phyloP scores from a whole-genome alignment of 2,797 vertebrate genomes.

The Galaxias olidus region DNA sequence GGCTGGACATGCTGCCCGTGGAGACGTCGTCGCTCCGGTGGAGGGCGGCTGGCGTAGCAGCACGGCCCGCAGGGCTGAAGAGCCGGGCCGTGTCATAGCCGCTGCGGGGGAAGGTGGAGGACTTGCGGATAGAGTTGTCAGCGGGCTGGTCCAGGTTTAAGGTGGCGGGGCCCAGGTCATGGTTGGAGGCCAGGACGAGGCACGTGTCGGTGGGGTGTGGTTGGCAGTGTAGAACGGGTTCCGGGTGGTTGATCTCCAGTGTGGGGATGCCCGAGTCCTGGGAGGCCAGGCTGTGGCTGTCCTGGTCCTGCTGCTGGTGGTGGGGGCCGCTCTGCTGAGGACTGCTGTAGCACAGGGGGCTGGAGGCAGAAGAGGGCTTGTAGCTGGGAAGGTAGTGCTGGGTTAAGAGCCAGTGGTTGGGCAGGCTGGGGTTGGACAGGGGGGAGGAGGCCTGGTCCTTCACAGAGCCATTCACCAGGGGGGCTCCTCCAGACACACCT shows the following conservation, averaged over 20 bases:
- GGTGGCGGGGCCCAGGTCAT: constrained; percentile 66
- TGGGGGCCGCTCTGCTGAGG: constrained; percentile 40
- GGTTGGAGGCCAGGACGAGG: constrained; percentile 44
- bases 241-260: constrained; percentile 87
- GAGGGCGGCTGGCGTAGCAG: constrained; percentile 53
- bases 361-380: constrained; percentile 48
- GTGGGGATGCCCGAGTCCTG: constrained; percentile 92
- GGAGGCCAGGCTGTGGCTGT: constrained; percentile 79
- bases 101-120: constrained; percentile 86
- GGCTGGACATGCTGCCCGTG: constrained; percentile 88
- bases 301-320: constrained; percentile 60
- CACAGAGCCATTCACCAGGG: constrained; percentile 58
- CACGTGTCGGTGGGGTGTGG: constrained; percentile 61
- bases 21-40: constrained; percentile 87
- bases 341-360: constrained; percentile 50
- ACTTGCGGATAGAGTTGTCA: constrained; percentile 73
- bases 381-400: constrained; percentile 48
- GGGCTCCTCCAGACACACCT: constrained; percentile 50
- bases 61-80: constrained; percentile 65
- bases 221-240: constrained; percentile 71
- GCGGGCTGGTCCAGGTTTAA: constrained; percentile 62
- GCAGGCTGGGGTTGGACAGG: constrained; percentile 48
- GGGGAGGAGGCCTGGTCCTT: constrained; percentile 15
- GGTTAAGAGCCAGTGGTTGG: constrained; percentile 30
- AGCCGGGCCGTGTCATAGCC: constrained; percentile 80